Conservation (phyloP, 2,113 vertebrate species). For the Pipa parva region DNA sequence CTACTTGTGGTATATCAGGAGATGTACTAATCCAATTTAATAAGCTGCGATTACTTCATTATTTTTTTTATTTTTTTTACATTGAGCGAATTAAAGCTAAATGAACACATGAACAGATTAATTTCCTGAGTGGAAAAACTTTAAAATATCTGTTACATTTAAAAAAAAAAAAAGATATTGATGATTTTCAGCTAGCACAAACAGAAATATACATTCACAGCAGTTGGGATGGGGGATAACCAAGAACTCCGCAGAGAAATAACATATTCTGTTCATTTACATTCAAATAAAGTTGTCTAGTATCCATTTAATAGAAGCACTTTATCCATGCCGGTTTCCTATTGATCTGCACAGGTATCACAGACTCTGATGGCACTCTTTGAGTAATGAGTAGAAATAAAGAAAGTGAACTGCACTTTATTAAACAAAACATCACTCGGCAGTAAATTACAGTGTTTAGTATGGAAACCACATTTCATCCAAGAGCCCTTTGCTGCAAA, state of each 20-base stretch:
- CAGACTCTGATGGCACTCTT: constrained; percentile 4
- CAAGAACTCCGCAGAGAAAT: not conserved
- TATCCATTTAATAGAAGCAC: constrained; percentile 2
- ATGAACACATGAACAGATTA: not conserved
- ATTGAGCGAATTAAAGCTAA: too few relatives aligned
- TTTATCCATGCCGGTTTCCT: constrained; percentile 5
- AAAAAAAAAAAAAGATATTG: not conserved
- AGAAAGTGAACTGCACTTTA: not conserved
- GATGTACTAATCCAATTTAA: too few relatives aligned
- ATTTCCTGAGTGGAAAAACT: not conserved
- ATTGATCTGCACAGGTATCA: constrained; percentile 11
- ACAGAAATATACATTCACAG: not conserved
- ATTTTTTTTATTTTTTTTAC: too few relatives aligned
- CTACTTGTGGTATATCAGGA: too few relatives aligned
- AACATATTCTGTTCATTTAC: constrained; percentile 10
- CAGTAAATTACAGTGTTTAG: too few relatives aligned
- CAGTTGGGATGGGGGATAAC: not conserved
- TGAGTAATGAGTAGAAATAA: constrained; percentile 1
- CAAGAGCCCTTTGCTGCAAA: too few relatives aligned
- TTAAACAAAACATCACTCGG: too few relatives aligned
- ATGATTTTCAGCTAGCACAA: not conserved
- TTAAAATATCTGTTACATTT: not conserved
- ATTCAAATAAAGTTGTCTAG: constrained; percentile 17
- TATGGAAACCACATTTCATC: too few relatives aligned
- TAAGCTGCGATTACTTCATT: too few relatives aligned